Evolutionary conservation across 2,888 invertebrate species (phyloP).

Genomic region (Mesoligia furuncula): DNA sequence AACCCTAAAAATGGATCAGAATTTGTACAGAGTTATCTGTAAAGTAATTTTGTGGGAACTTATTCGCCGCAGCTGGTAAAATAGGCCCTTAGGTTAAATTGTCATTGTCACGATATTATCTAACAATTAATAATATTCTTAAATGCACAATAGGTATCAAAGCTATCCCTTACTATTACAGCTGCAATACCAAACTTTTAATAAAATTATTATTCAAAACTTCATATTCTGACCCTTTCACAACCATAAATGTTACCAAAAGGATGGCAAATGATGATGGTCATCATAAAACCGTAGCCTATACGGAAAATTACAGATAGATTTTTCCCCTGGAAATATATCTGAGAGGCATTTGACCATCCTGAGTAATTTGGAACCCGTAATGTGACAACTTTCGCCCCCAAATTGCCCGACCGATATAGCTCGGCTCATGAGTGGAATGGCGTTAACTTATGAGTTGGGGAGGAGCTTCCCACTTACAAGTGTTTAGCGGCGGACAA

Average conservation of each 20-base stretch:
- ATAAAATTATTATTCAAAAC: conserved; percentile 27
- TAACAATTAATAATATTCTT: not conserved
- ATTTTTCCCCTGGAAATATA: conserved; percentile 67
- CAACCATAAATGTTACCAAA: conserved; percentile 32
- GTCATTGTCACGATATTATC: not conserved
- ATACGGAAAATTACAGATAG: conserved; percentile 65
- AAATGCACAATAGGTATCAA: not conserved
- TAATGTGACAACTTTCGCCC: conserved; percentile 75
- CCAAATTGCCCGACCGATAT: conserved; percentile 69
- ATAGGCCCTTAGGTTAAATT: not conserved
- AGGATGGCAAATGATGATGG: conserved; percentile 46
- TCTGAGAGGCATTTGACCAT: conserved; percentile 70
- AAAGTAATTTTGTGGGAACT: too few species aligned
- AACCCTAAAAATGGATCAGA: not conserved
- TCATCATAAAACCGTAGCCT: conserved; percentile 52
- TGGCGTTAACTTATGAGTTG: conserved; percentile 10
- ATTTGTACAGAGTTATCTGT: too few species aligned
- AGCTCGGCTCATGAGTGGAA: conserved; percentile 56
- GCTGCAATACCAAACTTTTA: conserved; percentile 25
- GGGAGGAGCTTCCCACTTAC: conserved; percentile 1
- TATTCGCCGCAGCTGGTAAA: too few species aligned
- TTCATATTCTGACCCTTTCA: conserved; percentile 26
- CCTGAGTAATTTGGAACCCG: conserved; percentile 72
- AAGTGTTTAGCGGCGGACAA: conserved; percentile 21
- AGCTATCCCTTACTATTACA: not conserved